A percentile compares a stretch with the other conserved stretches of the same genome.
phyloP scores from a whole-genome alignment of 1,140 invertebrate species.

The Anthonomus grandis region DNA sequence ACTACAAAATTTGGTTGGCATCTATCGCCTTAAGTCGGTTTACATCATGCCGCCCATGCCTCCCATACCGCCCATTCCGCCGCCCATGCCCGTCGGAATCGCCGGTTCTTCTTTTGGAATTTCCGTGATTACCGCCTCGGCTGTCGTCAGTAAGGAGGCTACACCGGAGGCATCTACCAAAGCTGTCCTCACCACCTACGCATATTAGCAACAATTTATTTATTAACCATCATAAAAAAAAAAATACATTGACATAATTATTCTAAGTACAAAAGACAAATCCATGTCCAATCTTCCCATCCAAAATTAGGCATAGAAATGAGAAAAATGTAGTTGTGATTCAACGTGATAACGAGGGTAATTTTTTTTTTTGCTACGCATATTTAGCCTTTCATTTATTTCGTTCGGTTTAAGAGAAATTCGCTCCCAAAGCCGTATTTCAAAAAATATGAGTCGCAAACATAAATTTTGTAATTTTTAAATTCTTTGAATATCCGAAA shows the following conservation, averaged over 20 bases:
- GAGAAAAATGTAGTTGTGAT: too few relatives aligned
- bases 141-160: conserved; percentile 94
- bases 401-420: too few relatives aligned
- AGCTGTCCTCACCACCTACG: conserved; percentile 88
- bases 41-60: conserved; percentile 66
- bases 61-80: conserved; percentile 72
- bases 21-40: conserved; percentile 15
- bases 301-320: too few relatives aligned
- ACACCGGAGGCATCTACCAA: conserved; percentile 97
- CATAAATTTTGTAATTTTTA: too few relatives aligned
- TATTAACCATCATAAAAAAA: background rate
- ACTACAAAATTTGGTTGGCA: conserved; percentile 12
- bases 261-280: too few relatives aligned
- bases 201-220: background rate
- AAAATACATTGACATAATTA: background rate
- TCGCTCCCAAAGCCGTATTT: too few relatives aligned
- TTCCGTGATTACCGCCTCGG: conserved; percentile 94
- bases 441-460: too few relatives aligned
- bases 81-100: conserved; percentile 58
- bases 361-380: too few relatives aligned
- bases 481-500: too few relatives aligned
- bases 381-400: too few relatives aligned
- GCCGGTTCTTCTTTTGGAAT: conserved; percentile 90
- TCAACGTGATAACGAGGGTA: too few relatives aligned
- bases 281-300: too few relatives aligned